Evolutionary conservation across 2,888 invertebrate species (phyloP), one percentile per base, ranked within the genome.

Genomic region (Lacanobia wlatinum): DNA sequence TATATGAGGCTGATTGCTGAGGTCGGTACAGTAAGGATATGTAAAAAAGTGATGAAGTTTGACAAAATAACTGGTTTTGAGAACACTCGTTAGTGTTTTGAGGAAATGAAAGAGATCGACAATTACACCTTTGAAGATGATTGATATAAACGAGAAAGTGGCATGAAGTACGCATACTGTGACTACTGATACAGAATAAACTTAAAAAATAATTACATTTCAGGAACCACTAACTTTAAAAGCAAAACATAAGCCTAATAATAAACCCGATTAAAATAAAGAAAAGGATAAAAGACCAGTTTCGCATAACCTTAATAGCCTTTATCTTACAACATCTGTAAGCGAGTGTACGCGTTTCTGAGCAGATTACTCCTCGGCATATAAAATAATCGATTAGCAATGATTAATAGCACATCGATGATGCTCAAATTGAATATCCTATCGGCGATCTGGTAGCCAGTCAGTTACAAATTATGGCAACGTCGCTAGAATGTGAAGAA

Each of bases 381-480:
- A 77, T 85, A 81, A 81, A 83, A 75, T 85, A 84, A 85, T 84
- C 84, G 82, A 84, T 85, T 78, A 84, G 73, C 48, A 48, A 79
- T 86, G 84, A 84, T 84, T 84, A 79, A 86, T 86, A 84, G 72
- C 63, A 62, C 34, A 67, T 60, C 71, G 73, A 55, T 81, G 79
- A 76, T 75, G 74, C 60, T 77, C 74, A 82, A 80, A 86, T 84
- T 84, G 82, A 84, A 86, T 82, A 77, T 76, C 63, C 80, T 76
- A 82, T 75, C 84, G 70, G 76, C 60, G 55, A 82, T 79, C 82
- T 71, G 64, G 82, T 86, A 86, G 86, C 82, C 61, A 62, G 68
- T 72, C 75, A 82, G 72, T 79, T 68, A 86, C 75, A 82, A 84
- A 86, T 79, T 84, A 84, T 69, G 28, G 63, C 63, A 60, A 59